A percentile compares a stretch with the other conserved stretches of the same genome.
Evolutionary conservation across 2,113 vertebrate genomes (phyloP).

Genomic region (Ammodytes marinus): DNA sequence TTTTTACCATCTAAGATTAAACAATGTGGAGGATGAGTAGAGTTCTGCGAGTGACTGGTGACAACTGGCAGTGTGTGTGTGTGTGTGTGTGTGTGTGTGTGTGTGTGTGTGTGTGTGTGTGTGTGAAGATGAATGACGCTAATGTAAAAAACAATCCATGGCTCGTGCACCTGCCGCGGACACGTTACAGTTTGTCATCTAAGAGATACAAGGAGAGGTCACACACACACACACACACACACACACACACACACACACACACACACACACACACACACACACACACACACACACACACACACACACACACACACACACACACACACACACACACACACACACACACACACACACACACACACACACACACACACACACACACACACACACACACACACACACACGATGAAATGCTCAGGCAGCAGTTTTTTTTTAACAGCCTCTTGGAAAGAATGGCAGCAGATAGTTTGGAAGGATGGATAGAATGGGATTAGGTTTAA

Average conservation of each 20-base stretch:
- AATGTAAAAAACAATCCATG: neutral
- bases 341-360: neutral
- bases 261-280: neutral
- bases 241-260: too few relatives aligned
- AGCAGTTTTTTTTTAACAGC: constrained; percentile 73
- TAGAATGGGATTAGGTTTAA: neutral
- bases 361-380: constrained; percentile 29
- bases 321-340: too few relatives aligned
- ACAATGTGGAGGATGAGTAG: constrained; percentile 21
- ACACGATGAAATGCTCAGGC: constrained; percentile 42
- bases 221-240: too few relatives aligned
- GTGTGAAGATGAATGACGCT: neutral
- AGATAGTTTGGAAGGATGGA: constrained; percentile 52
- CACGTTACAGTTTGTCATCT: too few relatives aligned
- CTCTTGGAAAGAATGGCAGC: constrained; percentile 69
- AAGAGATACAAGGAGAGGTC: too few relatives aligned
- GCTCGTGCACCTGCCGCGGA: constrained; percentile 42
- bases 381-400: constrained; percentile 17
- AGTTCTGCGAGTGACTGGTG: constrained; percentile 53
- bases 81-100: constrained; percentile 40
- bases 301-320: neutral
- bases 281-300: constrained; percentile 31
- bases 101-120: constrained; percentile 10
- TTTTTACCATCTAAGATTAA: neutral
- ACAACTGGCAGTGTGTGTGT: constrained; percentile 54